phyloP scores from a whole-genome alignment of 1,140 invertebrate genomes.

The Colletes latitarsis region DNA sequence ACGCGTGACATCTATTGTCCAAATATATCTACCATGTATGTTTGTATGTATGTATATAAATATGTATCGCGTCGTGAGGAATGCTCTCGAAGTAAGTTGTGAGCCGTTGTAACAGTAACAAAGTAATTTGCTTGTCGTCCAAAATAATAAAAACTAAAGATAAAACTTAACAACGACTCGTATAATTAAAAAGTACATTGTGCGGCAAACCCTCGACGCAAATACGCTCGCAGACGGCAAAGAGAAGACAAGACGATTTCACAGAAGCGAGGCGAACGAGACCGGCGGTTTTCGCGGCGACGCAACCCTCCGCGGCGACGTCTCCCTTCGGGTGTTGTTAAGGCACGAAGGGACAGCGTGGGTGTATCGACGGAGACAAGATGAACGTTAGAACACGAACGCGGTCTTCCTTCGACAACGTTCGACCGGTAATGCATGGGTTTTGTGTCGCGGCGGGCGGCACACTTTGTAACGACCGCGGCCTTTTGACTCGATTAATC shows the following conservation, averaged over 20 bases:
- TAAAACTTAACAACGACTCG: no score
- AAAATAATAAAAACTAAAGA: no score
- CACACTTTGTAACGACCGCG: constrained; percentile 81
- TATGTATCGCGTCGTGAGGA: no score
- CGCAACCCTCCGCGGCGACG: background rate
- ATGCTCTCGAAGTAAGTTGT: no score
- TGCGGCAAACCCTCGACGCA: no score
- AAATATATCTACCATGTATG: no score
- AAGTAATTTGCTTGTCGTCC: no score
- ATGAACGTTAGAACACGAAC: constrained; percentile 76
- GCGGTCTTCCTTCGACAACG: constrained; percentile 69
- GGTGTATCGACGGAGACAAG: constrained; percentile 75
- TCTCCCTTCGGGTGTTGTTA: constrained; percentile 19
- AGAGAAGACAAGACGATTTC: background rate
- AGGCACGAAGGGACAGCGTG: constrained; percentile 64
- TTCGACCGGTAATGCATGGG: constrained; percentile 76
- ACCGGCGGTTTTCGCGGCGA: background rate
- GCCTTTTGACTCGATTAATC: constrained; percentile 81
- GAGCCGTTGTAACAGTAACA: no score
- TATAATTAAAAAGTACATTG: no score
- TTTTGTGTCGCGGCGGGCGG: constrained; percentile 80
- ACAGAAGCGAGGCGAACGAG: background rate
- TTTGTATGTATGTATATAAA: no score
- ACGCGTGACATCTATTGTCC: no score
- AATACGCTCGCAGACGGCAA: background rate